Conservation (phyloP, 2,888 invertebrate genomes). For the Erebia palarica region DNA sequence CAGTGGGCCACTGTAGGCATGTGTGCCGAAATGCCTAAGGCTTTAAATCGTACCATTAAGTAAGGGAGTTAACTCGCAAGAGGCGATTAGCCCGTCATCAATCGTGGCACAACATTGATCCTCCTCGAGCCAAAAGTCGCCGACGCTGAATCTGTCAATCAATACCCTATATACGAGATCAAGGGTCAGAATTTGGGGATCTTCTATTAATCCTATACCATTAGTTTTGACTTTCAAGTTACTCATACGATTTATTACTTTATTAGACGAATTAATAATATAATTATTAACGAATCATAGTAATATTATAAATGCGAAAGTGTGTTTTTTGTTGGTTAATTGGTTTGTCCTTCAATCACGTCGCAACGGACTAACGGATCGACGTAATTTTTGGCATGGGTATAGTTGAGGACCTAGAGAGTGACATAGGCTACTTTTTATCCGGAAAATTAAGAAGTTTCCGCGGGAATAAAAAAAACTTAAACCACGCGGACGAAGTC, state of each 20-base stretch:
- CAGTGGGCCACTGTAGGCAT: background rate
- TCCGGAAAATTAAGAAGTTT: too few relatives aligned
- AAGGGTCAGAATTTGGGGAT: conserved; percentile 42
- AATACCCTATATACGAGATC: conserved; percentile 50
- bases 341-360: too few relatives aligned
- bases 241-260: background rate
- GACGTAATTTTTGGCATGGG: too few relatives aligned
- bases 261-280: background rate
- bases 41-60: conserved; percentile 47
- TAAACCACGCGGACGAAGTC: too few relatives aligned
- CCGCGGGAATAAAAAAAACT: too few relatives aligned
- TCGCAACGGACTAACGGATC: too few relatives aligned
- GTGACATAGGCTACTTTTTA: too few relatives aligned
- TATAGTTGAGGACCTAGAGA: too few relatives aligned
- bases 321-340: too few relatives aligned
- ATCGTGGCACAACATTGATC: conserved; percentile 70
- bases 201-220: conserved; percentile 17
- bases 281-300: too few relatives aligned
- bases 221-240: background rate
- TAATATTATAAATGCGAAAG: too few relatives aligned
- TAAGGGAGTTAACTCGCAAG: conserved; percentile 51
- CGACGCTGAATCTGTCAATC: conserved; percentile 57
- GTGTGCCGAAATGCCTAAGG: background rate
- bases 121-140: conserved; percentile 62
- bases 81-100: conserved; percentile 65